phyloP scores from a whole-genome alignment of 2,797 vertebrate species.

The Gymnoscopelus microlampas region DNA sequence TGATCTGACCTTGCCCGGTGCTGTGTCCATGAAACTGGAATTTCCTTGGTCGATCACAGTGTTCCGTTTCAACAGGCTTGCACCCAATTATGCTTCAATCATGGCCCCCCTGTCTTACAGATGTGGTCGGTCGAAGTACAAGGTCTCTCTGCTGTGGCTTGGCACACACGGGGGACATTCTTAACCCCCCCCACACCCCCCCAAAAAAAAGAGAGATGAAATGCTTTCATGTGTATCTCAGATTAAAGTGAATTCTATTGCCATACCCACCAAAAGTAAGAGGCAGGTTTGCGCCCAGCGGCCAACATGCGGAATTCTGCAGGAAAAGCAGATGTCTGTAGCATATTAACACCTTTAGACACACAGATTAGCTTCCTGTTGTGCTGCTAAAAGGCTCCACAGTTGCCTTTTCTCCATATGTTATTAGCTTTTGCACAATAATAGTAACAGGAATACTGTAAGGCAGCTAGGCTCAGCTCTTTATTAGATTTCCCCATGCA shows the following conservation, averaged over 20 bases:
- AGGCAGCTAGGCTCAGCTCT: conserved; percentile 9
- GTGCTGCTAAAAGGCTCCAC: conserved; percentile 41
- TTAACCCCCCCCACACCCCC: conserved; percentile 9
- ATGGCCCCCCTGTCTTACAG: conserved; percentile 60
- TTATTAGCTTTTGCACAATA: conserved; percentile 46
- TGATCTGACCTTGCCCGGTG: conserved; percentile 58
- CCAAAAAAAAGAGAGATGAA: conserved; percentile 14
- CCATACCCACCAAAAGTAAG: conserved; percentile 2
- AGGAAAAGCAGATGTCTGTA: conserved; percentile 33
- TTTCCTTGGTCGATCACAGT: conserved; percentile 69
- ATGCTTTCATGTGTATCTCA: conserved; percentile 46
- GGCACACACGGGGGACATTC: conserved; percentile 40
- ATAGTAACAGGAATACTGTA: conserved; percentile 16
- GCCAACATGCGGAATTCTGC: conserved; percentile 7
- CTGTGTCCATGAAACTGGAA: conserved; percentile 71
- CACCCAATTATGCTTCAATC: conserved; percentile 77
- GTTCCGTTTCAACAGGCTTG: conserved; percentile 75
- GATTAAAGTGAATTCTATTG: conserved; percentile 38
- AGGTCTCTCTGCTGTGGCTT: conserved; percentile 49
- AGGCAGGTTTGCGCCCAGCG: conserved; percentile 1
- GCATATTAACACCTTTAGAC: conserved; percentile 46
- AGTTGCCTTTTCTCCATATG: conserved; percentile 26
- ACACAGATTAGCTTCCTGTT: conserved; percentile 36
- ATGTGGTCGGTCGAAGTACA: conserved; percentile 67
- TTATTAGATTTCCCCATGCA: conserved; percentile 44